phyloP scores from a whole-genome alignment of 2,888 invertebrate genomes.

The Caenorhabditis sp. region DNA sequence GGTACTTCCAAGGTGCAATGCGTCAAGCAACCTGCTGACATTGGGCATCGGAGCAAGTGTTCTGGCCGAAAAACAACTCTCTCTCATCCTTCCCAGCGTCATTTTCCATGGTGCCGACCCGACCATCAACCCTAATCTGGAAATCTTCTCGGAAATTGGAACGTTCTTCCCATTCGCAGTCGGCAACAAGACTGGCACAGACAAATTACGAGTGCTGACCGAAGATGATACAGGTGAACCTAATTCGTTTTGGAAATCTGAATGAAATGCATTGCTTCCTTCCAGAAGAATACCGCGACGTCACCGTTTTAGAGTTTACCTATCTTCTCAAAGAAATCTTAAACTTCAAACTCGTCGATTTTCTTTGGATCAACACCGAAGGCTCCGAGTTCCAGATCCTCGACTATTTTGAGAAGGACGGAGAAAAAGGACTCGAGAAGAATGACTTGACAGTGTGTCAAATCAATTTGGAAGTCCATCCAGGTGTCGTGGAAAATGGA shows the following conservation, averaged over 20 bases:
- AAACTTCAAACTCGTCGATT: not conserved
- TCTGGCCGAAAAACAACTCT: not conserved
- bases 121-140: not conserved
- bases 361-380: not conserved
- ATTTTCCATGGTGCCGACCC: not conserved
- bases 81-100: not conserved
- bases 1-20: not conserved
- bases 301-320: not conserved
- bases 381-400: not conserved
- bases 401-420: not conserved
- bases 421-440: not conserved
- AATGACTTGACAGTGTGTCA: not conserved
- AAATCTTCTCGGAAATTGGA: not conserved
- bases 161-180: not conserved
- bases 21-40: no score
- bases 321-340: not conserved
- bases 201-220: not conserved
- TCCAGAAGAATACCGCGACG: conserved; percentile 1
- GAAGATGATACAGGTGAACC: not conserved
- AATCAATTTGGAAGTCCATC: not conserved
- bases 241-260: not conserved
- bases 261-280: not conserved
- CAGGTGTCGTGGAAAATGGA: not conserved
- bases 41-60: not conserved
- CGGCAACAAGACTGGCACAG: not conserved